Evolutionary conservation across 1,140 invertebrate genomes (phyloP), one percentile per base, ranked within the genome.

Genomic region (Rhopalosiphum padi): DNA sequence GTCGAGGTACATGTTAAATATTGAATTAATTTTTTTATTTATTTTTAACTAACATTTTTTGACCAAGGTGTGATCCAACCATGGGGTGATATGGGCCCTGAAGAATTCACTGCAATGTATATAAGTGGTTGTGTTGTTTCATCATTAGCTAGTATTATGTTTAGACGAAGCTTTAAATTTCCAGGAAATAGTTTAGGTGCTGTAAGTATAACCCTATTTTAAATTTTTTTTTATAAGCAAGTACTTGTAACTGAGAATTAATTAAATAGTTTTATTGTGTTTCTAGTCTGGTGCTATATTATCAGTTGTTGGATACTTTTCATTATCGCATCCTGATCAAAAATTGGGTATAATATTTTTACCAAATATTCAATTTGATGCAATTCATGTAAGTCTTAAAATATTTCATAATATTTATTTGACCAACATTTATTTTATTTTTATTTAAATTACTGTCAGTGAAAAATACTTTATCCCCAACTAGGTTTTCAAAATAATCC

Each of bases 51-150:
- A 43, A 46, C 60, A 55, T 68, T 88, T 53, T 37, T 25, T 37
- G 22, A 48, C n/a, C 8, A 85, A 92, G 91, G 91, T 85, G 23
- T 92, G 6, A 92, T 92, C 8, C 91, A 92, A 25, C 91, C 91
- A 25, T 85, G 91, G 91, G 91, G 91, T 30, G 43, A 35, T 55
- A 85, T 92, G 82, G 51, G 46, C 37, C 91, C 91, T 15, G 98
- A 99, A 96, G 98, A 99, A 95, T 99, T 99, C 95, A 94, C 98
- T 93, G 98, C 97, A 1, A 96, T 99, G 94, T 99, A 99, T 96
- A 95, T 99, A 92, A 97, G 97, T 94, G 97, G 97, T 94, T 99
- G 98, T 83, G 97, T 98, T 0, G 95, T 99, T 48, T 98, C 98
- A 89, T 98, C 98, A 94, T 97, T 99, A 94, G 96, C 96, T 85